These are phyloP conservation scores for Sternarchorhynchus goeldii DNA, from an alignment of 2,797 vertebrate species.

Conservation along the genomic window DNA sequence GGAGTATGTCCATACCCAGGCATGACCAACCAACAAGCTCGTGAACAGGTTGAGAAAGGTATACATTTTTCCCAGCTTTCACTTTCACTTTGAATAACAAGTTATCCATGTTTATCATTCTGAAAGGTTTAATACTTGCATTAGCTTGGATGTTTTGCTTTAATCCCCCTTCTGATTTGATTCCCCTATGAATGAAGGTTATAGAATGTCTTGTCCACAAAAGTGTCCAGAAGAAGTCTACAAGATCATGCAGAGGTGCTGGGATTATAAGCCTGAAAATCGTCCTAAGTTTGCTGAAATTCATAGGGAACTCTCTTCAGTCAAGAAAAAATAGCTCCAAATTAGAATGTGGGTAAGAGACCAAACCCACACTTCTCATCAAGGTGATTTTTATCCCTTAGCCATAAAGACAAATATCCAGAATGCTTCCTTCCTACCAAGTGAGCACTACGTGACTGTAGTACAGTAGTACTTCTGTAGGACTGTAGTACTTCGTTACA, in stretches of 20 bases:
- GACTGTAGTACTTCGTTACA: conserved; percentile 31
- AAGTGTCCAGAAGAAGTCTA: conserved; percentile 95
- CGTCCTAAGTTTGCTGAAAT: conserved; percentile 91
- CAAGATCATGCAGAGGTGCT: conserved; percentile 93
- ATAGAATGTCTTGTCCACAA: conserved; percentile 93
- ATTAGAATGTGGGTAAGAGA: conserved; percentile 11
- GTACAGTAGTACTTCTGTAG: conserved; percentile 49
- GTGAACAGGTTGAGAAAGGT: conserved; percentile 98
- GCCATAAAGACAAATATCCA: conserved; percentile 60
- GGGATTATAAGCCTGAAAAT: conserved; percentile 94
- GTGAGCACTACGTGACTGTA: conserved; percentile 53
- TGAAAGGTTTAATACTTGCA: not conserved
- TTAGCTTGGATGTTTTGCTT: not conserved
- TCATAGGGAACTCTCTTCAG: conserved; percentile 83
- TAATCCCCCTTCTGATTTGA: not conserved
- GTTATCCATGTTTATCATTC: too few species aligned
- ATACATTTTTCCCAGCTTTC: conserved; percentile 14
- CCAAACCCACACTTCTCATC: conserved; percentile 18
- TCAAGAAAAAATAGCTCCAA: conserved; percentile 83
- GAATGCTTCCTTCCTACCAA: conserved; percentile 62
- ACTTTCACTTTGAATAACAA: too few species aligned
- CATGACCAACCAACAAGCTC: conserved; percentile 97
- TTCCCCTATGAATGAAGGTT: conserved; percentile 75
- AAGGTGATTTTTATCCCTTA: conserved; percentile 49
- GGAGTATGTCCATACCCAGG: conserved; percentile 96